These are phyloP conservation scores for Isotomurus palustris DNA, from an alignment of 2,888 invertebrate genomes.

Conservation along the genomic window DNA sequence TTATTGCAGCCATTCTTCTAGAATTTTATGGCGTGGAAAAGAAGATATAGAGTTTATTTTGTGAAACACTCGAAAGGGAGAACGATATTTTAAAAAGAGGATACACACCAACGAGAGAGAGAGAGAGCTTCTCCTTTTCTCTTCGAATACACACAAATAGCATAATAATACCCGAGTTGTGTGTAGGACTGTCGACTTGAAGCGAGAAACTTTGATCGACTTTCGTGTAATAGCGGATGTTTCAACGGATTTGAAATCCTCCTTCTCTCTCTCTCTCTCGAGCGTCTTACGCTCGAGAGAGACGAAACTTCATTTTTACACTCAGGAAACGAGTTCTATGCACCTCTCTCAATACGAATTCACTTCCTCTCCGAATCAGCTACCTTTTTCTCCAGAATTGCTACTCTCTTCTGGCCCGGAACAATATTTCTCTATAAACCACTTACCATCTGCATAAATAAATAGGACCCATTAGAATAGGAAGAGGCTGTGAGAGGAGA, in stretches of 20 bases:
- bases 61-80: conserved; percentile 47
- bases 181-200: neutral
- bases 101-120: conserved; percentile 20
- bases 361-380: conserved; percentile 4
- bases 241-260: conserved; percentile 46
- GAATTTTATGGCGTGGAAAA: conserved; percentile 49
- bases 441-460: conserved; percentile 46
- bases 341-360: conserved; percentile 22
- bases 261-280: conserved; percentile 14
- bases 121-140: conserved; percentile 13
- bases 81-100: conserved; percentile 48
- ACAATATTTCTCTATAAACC: conserved; percentile 46
- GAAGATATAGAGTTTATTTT: conserved; percentile 49
- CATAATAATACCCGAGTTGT: conserved; percentile 9
- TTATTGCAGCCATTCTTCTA: conserved; percentile 47
- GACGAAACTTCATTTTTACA: conserved; percentile 15
- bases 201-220: conserved; percentile 47
- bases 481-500: conserved; percentile 17
- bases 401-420: conserved; percentile 32
- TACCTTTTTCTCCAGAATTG: conserved; percentile 8
- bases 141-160: conserved; percentile 14
- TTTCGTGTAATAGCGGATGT: conserved; percentile 47
- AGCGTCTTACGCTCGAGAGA: no score
- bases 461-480: conserved; percentile 28
- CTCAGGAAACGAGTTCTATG: conserved; percentile 25